Evolutionary conservation across 2,797 vertebrate genomes (phyloP), one percentile per base, ranked within the genome.

Genomic region (Phaenicophaeus curvirostris): DNA sequence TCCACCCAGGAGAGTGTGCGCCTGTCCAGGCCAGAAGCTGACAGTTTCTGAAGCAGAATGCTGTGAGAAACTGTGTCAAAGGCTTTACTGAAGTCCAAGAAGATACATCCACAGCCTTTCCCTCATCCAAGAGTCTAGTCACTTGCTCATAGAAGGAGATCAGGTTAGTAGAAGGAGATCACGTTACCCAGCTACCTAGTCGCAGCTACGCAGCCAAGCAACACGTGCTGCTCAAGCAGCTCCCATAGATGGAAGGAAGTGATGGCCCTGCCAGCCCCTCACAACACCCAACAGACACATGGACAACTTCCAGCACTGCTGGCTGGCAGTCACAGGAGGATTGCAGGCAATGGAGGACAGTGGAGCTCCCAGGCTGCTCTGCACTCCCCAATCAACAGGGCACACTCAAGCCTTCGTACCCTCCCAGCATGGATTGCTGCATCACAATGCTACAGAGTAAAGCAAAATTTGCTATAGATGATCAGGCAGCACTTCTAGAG

Each of bases 201-300:
- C n/a, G 1, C 33, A 66, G 25, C 28, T 33, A n/a, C 30, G 10
- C 30, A 33, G 33, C 23, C 54, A 75, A 59, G 19, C 46, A 67
- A 5, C 46, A 59, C 42, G 28, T 41, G 63, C 61, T 78, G 51
- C 92, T 77, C 73, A 42, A 88, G 42, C 18, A 62, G 46, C 14
- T 91, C 46, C 61, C 28, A 17, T 0, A 6, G 0, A 0, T 54
- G 31, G 51, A 30, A 55, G 28, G 59, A 54, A 65, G 15, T 0
- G 0, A 50, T 9, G 48, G 68, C 18, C 20, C 27, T 79, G 74
- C 27, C 71, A 91, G 51, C 7, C 39, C 48, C 63, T 83, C 1
- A 0, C 67, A 69, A 48, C 2, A 1, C 27, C 48, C 0, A 0
- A 37, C 54, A 79, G 78, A 73, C 63, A 48, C 65, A 82, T 0